These are phyloP conservation scores for Paedocypris micromegethes DNA, from an alignment of 2,797 vertebrate genomes.

Conservation along the genomic window DNA sequence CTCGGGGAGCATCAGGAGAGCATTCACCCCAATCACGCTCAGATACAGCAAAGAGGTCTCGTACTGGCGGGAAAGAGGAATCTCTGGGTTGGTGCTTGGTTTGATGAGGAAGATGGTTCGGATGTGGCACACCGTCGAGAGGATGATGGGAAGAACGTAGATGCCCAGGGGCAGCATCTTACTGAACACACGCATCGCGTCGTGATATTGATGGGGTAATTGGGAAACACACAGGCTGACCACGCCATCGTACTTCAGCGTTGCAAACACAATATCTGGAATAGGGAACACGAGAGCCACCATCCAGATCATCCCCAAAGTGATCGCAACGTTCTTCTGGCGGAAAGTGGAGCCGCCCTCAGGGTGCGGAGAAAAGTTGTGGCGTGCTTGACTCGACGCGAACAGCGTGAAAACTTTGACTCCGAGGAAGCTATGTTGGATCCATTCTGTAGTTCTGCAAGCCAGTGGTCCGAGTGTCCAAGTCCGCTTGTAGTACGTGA, in stretches of 20 bases:
- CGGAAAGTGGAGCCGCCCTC: conserved; percentile 37
- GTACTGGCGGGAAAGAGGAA: conserved; percentile 53
- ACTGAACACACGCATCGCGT: conserved; percentile 70
- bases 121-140: conserved; percentile 64
- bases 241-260: conserved; percentile 45
- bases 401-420: conserved; percentile 72
- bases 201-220: conserved; percentile 57
- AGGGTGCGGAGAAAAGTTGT: conserved; percentile 50
- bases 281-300: conserved; percentile 64
- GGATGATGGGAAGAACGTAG: conserved; percentile 61
- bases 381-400: conserved; percentile 60
- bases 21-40: conserved; percentile 62
- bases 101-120: conserved; percentile 56
- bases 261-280: conserved; percentile 66
- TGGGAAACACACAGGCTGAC: conserved; percentile 58
- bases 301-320: conserved; percentile 55
- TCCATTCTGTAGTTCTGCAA: conserved; percentile 74
- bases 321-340: conserved; percentile 56
- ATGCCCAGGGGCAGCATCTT: conserved; percentile 65
- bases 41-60: conserved; percentile 63
- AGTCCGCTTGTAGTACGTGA: conserved; percentile 67
- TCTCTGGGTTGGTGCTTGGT: conserved; percentile 53
- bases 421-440: conserved; percentile 70
- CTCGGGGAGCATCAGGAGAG: conserved; percentile 70
- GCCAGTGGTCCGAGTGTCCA: conserved; percentile 68